Evolutionary conservation across 2,113 vertebrate species (phyloP).

Genomic region (Larimichthys crocea): DNA sequence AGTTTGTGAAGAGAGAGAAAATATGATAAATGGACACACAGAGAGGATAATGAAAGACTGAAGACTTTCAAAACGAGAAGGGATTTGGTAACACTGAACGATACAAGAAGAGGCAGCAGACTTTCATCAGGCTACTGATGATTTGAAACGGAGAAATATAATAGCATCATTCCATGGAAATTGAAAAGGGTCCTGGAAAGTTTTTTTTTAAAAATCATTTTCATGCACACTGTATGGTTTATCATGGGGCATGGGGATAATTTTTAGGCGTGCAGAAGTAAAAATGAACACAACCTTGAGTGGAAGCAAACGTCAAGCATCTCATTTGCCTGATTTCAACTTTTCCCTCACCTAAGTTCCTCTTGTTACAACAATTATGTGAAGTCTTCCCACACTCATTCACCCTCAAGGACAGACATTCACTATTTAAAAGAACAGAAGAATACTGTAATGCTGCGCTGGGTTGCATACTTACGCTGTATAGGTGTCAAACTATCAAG

Average conservation of each 20-base stretch:
- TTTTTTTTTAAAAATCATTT: conserved; percentile 35
- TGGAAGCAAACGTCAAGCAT: conserved; percentile 1
- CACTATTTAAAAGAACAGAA: not conserved
- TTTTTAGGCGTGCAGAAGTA: not conserved
- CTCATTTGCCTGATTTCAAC: conserved; percentile 12
- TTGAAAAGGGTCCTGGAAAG: conserved; percentile 45
- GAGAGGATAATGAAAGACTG: conserved; percentile 57
- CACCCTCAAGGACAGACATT: conserved; percentile 7
- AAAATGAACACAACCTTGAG: conserved; percentile 36
- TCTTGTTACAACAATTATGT: not conserved
- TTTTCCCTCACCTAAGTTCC: conserved; percentile 9
- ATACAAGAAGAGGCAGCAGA: conserved; percentile 51
- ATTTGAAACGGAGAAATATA: conserved; percentile 47
- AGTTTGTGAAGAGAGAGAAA: conserved; percentile 14
- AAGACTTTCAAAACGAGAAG: conserved; percentile 57
- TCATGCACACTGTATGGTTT: conserved; percentile 29
- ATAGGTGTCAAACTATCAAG: not conserved
- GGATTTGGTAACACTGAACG: conserved; percentile 69
- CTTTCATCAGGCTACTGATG: conserved; percentile 60
- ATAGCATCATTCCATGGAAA: conserved; percentile 64
- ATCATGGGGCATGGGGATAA: conserved; percentile 1
- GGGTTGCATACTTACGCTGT: not conserved
- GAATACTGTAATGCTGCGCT: not conserved
- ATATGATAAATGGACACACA: conserved; percentile 36
- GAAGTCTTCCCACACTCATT: not conserved